Evolutionary conservation across 1,140 invertebrate species (phyloP), one percentile per base, ranked within the genome.

Genomic region (Sitophilus oryzae): DNA sequence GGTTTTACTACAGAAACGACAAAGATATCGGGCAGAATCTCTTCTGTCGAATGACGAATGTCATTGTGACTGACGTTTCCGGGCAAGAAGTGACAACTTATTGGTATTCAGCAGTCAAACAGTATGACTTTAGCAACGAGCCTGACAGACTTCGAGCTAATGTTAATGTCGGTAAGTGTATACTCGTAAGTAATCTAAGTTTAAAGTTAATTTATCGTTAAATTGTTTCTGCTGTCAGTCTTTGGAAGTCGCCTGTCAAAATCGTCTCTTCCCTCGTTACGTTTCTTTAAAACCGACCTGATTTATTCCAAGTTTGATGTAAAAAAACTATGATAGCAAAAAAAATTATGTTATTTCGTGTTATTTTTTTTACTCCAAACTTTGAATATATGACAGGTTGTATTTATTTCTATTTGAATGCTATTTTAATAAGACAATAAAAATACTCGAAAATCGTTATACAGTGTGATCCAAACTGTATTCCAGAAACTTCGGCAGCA

Each of bases 71-170:
- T 35, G 84, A 87, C 57, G 76, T 86, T 38, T 81, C 82, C 54
- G 88, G 87, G 6, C 84, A 89, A 74, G 86, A 90, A 73, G 86
- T 88, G 2, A 83, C 86, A 4, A 82, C 85, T n/a, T 88, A 90
- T 60, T 92, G 88, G 89, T 92, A 92, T 65, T 83, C 83, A 40
- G 87, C 88, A 19, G 82, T 88, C 1, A 80, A 82, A 52, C 82
- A 86, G 56, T 90, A 91, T 69, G 79, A 83, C 60, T 91, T 84
- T 64, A 53, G 66, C 14, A 78, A 82, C 47, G 84, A 88, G 65
- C 76, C 82, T 0, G 81, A 86, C 69, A 75, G 85, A 25, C 71
- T 86, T 2, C 84, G 88, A 60, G 82, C 83, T 2, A 87, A 88
- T 60, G 84, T 88, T 4, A 87, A 88, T 66, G 82, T 86, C 73